Evolutionary conservation across 2,113 vertebrate species (phyloP).

Genomic region (Tenebrosternarchus preto): DNA sequence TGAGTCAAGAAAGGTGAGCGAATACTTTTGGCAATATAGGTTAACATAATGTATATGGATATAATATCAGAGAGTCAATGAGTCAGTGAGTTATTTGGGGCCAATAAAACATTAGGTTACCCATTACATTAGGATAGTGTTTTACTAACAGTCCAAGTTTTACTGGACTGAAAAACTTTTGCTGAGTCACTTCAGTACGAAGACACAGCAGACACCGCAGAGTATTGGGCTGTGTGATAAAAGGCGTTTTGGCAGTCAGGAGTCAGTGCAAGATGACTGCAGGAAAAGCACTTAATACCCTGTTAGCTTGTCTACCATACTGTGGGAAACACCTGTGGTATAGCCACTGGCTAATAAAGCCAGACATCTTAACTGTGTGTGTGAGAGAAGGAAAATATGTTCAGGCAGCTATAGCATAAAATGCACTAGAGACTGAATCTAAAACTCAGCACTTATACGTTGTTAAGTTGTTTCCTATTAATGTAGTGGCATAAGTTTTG

Average conservation of each 20-base stretch:
- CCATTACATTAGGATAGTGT: not conserved
- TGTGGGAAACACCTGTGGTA: slow-evolving; percentile 36
- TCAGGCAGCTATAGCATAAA: not conserved
- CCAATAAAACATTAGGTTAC: not conserved
- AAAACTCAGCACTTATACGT: not conserved
- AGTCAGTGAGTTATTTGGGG: too few relatives aligned
- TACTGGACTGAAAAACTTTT: not conserved
- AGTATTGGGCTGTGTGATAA: slow-evolving; percentile 36
- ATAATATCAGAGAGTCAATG: not conserved
- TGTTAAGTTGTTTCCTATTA: not conserved
- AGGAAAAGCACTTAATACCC: slow-evolving; percentile 28
- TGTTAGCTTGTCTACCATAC: slow-evolving; percentile 21
- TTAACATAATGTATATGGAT: slow-evolving; percentile 2
- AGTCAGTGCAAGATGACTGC: slow-evolving; percentile 34
- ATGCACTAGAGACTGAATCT: not conserved
- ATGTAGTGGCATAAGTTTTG: not conserved
- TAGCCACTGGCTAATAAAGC: slow-evolving; percentile 7
- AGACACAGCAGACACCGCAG: slow-evolving; percentile 24
- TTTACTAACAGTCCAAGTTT: slow-evolving; percentile 3
- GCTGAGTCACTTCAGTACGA: slow-evolving; percentile 5
- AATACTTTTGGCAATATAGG: too few relatives aligned
- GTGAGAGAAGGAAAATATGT: slow-evolving; percentile 1
- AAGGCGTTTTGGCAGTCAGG: slow-evolving; percentile 29
- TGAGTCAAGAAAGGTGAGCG: too few relatives aligned
- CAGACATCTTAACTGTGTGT: not conserved